Evolutionary conservation across 2,888 invertebrate genomes (phyloP).

Genomic region (Drosophila trichaetosa): DNA sequence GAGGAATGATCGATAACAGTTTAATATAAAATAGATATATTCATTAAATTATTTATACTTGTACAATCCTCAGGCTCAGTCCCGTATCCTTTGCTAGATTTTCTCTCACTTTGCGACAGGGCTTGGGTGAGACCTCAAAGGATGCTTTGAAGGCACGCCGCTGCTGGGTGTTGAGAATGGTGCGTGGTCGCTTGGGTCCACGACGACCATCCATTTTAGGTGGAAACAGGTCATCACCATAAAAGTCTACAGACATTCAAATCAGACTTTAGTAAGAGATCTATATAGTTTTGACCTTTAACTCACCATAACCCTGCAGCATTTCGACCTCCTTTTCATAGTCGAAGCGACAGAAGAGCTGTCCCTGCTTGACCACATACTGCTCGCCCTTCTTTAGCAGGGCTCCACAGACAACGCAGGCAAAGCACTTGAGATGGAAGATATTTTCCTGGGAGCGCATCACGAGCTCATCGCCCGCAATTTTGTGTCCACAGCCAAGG

Average conservation of each 20-base stretch:
- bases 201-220: constrained; percentile 88
- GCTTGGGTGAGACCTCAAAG: constrained; percentile 94
- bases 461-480: constrained; percentile 91
- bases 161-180: constrained; percentile 93
- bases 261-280: background rate
- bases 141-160: constrained; percentile 93
- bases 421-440: constrained; percentile 92
- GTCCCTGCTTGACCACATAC: constrained; percentile 91
- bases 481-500: constrained; percentile 89
- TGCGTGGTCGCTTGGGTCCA: constrained; percentile 92
- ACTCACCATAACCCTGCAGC: constrained; percentile 87
- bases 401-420: constrained; percentile 91
- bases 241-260: constrained; percentile 84
- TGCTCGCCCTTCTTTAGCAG: constrained; percentile 92
- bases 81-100: constrained; percentile 93
- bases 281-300: background rate
- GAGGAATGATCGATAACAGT: background rate
- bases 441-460: constrained; percentile 91
- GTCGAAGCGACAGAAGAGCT: constrained; percentile 92
- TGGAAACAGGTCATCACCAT: constrained; percentile 87
- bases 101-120: constrained; percentile 92
- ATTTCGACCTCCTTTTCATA: constrained; percentile 92
- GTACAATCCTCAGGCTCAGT: constrained; percentile 92
- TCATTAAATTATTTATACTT: constrained; percentile 86
- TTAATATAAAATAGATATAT: background rate